Base-by-base conservation (phyloP, 2,797 vertebrate genomes). In the Poliocrania exsul region DNA sequence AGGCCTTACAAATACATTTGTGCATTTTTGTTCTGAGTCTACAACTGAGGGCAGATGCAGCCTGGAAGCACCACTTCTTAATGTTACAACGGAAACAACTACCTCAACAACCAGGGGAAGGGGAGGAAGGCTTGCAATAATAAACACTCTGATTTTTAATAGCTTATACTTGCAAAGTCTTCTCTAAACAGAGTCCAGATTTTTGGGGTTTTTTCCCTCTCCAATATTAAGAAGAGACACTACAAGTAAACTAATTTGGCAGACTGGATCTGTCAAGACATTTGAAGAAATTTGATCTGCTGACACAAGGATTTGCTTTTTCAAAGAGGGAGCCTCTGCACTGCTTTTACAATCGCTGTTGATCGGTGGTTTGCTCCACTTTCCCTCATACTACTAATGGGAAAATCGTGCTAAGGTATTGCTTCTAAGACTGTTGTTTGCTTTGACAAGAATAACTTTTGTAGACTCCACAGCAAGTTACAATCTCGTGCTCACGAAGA, bases 1-100 rank as follows among this genome's bases (percentile, higher is more conserved):
- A 99, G 98, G 99, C 99, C 99, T 99, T 99, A 99, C 98, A 98
- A 98, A 98, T 98, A 98, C 97, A 98, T 98, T 97, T 97, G 98
- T 98, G 98, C 98, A 98, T 98, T 98, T 98, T 98, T 98, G 95
- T 98, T 98, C 97, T 94, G 98, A 98, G 98, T 96, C 96, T 96
- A 97, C 98, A 97, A 80, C 97, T 97, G 97, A 96, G 82, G 97
- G 97, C 97, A 98, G 96, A 97, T 67, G 65, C 97, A 97, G 98
- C 98, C 97, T 98, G 98, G 98, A 98, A 99, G 98, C 98, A 98
- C 97, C 98, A 98, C 98, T 98, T 97, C 97, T 98, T 99, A 98
- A 98, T 97, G 93, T 97, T 97, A 97, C 98, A 98, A 95, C 94
- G 94, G 98, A 98, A 98, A 98, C 98, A 97, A 98, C 99, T 99